Base-by-base conservation (phyloP, 35 echinoderm and acorn worm species). In the Apostichopus parvimensis region DNA sequence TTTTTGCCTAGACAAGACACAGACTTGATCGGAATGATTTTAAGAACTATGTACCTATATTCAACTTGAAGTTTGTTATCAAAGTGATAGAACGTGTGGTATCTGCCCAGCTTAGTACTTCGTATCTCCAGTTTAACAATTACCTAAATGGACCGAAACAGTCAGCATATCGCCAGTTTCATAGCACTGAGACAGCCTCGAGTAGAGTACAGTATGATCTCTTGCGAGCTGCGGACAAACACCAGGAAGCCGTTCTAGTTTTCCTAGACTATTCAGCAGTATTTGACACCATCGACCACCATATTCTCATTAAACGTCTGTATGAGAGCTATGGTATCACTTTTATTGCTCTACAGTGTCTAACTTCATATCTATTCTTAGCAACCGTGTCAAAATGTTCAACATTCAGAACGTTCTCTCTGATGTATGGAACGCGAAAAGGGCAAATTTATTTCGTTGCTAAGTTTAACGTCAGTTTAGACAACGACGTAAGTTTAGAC, bases 271-370 rank as follows among this genome's bases (percentile, higher is more conserved):
- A 91, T 64, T 82, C 88, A 70, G 87, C 93, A 11, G 95, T 89
- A 1, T 96, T 96, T 93, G 95, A 96, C 61, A 90, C 93, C 17
- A 78, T 94, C 14, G 66, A 92, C 90, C 92, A 92, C 79, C 5
- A 82, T 6, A 92, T 94, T 23, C 86, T 92, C 4, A 53, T 90
- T 6, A 78, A 92, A 12, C 61, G 89, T 64, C 92, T 94, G 45
- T 26, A 72, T 23, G 57, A 92, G 78, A 79, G 82, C 9, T 92
- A 91, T 89, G 90, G 92, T 24, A 58, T 96, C 73, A 79, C n/a
- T 28, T 90, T 52, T 15, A 78, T 52, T 87, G 92, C 87, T n/a
- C 57, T 95, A 5, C 71, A 93, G 54, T 96, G 92, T 79, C 88
- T 96, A 54, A 53, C 78, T 15, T 91, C 89, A 8, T 96, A 94